Evolutionary conservation across 2,888 invertebrate species (phyloP).

Genomic region (Agrenia bidenticulata): DNA sequence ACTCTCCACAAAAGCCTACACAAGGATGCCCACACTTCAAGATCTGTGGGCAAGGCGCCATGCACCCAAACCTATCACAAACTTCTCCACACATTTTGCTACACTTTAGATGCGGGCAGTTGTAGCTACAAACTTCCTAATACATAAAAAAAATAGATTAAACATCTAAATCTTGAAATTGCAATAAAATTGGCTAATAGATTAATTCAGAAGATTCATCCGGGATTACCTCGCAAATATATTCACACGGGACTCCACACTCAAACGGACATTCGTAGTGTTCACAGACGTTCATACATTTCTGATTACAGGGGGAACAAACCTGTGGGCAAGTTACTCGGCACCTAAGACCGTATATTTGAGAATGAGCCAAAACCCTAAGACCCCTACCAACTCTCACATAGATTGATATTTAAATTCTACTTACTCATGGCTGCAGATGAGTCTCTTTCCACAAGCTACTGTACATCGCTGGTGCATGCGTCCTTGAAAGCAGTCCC

Average conservation of each 20-base stretch:
- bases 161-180: background rate
- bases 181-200: background rate
- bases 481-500: conserved; percentile 63
- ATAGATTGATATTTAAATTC: too few relatives aligned
- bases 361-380: too few relatives aligned
- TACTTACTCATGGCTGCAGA: conserved; percentile 66
- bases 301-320: conserved; percentile 13
- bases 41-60: conserved; percentile 54
- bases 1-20: conserved; percentile 69
- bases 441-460: conserved; percentile 62
- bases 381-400: too few relatives aligned
- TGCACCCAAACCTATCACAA: conserved; percentile 56
- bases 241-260: conserved; percentile 43
- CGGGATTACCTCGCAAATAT: conserved; percentile 25
- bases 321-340: conserved; percentile 9
- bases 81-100: conserved; percentile 51
- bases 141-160: background rate
- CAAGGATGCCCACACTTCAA: conserved; percentile 56
- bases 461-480: conserved; percentile 64
- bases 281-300: conserved; percentile 40
- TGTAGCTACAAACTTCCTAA: conserved; percentile 41
- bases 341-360: conserved; percentile 22
- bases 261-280: conserved; percentile 38
- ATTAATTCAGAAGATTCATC: background rate
- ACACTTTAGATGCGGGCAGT: conserved; percentile 40